Base-by-base conservation (phyloP, 2,888 invertebrate genomes). In the Sepiola atlantica region DNA sequence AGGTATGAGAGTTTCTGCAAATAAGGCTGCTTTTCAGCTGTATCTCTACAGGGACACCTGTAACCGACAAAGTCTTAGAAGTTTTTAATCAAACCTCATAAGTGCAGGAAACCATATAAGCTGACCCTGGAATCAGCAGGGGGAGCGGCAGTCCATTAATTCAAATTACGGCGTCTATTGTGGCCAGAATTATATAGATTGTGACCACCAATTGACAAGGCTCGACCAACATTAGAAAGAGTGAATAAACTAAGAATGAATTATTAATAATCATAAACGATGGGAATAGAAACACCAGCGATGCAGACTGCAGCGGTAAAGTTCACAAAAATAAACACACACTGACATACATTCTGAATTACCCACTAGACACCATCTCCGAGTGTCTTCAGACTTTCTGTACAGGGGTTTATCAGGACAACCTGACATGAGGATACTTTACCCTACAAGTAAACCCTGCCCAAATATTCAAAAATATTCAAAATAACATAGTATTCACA, bases 1-100 rank as follows among this genome's bases (percentile, higher is more conserved):
- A 61, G 21, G 21, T 61, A 3, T 3, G 10, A 61, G 24, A 61
- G 28, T 61, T 21, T 61, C 24, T 61, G 61, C 10, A 61, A 24
- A 61, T 24, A 8, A 61, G 28, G 24, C 10, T 21, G 57, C 10
- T 77, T 28, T 77, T n/a, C n/a, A 6, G n/a, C 77, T 77, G 32
- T 77, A n/a, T 77, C n/a, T 77, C n/a, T 77, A 18, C 77, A 77
- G 77, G 77, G 21, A n/a, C 77, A 77, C 77, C 77, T 77, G 77
- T 77, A 32, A 77, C n/a, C n/a, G 77, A 77, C 77, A 77, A 77
- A 77, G 77, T n/a, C 77, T 77, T 77, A 77, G 77, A 77, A 77
- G 77, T 77, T 77, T 77, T 77, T 77, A 77, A 77, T 77, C 77
- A 77, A 77, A 77, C 77, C 32, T 77, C 77, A n/a, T 77, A n/a